phyloP scores from a whole-genome alignment of 2,113 vertebrate genomes.

The Gallinago jamesoni region DNA sequence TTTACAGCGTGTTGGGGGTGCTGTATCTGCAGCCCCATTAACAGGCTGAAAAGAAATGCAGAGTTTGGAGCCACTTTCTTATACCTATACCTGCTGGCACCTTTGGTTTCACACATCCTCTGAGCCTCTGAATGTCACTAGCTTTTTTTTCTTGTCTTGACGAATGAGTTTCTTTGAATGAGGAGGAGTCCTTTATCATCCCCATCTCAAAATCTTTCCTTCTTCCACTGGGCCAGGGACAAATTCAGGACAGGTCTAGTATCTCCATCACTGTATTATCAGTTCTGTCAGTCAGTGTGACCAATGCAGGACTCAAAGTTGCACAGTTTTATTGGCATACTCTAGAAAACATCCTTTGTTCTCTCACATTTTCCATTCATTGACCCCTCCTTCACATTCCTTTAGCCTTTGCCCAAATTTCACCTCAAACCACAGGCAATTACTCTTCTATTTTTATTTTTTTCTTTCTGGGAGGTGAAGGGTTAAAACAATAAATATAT shows the following conservation, averaged over 20 bases:
- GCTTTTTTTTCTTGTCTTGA: background rate
- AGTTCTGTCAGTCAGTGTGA: background rate
- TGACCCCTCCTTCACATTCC: background rate
- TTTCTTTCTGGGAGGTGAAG: background rate
- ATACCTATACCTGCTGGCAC: background rate
- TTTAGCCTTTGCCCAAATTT: background rate
- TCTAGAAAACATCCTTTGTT: background rate
- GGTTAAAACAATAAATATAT: conserved; percentile 60
- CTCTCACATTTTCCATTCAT: background rate
- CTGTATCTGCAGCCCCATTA: background rate
- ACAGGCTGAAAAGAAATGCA: background rate
- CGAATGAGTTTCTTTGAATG: background rate
- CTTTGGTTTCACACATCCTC: background rate
- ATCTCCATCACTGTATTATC: rapidly evolving
- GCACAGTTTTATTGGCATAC: background rate
- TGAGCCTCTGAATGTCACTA: background rate
- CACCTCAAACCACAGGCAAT: background rate
- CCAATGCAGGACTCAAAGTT: background rate
- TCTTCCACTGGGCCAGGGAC: background rate
- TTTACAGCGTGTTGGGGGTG: background rate
- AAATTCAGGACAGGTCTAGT: background rate
- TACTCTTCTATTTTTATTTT: background rate
- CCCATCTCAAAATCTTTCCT: background rate
- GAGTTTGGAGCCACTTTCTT: background rate
- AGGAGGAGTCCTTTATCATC: background rate